A percentile compares a stretch with the other conserved stretches of the same genome.
phyloP scores from a whole-genome alignment of 2,888 invertebrate species.

The Heterodera filipjevi region DNA sequence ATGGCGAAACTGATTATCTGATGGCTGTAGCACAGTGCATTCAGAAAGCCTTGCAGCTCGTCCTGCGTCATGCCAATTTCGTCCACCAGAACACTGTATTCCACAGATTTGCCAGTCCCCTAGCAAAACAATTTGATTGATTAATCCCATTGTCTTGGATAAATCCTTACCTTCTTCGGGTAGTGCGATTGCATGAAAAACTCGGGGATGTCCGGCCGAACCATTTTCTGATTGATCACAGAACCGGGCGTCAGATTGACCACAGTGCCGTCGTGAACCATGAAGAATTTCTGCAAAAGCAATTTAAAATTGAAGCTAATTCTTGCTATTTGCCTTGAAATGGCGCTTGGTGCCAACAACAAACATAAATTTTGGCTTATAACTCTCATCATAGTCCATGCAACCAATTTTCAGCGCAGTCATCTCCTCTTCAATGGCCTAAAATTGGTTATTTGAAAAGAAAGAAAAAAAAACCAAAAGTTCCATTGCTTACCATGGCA shows the following conservation, averaged over 20 bases:
- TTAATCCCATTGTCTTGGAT: no score
- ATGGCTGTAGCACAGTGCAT: slow-evolving; percentile 39
- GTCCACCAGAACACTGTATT: slow-evolving; percentile 42
- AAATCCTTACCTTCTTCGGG: slow-evolving; percentile 45
- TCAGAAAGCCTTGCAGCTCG: slow-evolving; percentile 39
- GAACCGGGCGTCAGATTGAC: slow-evolving; percentile 45
- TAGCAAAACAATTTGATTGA: slow-evolving; percentile 32
- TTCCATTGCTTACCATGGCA: slow-evolving; percentile 27
- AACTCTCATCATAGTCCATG: slow-evolving; percentile 28
- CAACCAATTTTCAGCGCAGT: slow-evolving; percentile 34
- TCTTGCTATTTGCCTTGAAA: slow-evolving; percentile 29
- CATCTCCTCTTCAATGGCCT: slow-evolving; percentile 37
- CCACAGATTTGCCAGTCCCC: slow-evolving; percentile 43
- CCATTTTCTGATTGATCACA: slow-evolving; percentile 46
- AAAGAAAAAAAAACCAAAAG: neutral
- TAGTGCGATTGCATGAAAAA: slow-evolving; percentile 47
- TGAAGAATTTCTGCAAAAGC: slow-evolving; percentile 39
- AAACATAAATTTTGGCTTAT: slow-evolving; percentile 48
- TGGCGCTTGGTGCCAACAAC: slow-evolving; percentile 58
- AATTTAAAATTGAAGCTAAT: no score
- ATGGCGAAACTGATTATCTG: slow-evolving; percentile 39
- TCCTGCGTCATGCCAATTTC: slow-evolving; percentile 41
- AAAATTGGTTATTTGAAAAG: neutral
- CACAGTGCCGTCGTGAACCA: slow-evolving; percentile 19
- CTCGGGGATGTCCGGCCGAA: slow-evolving; percentile 45